Conservation (phyloP, 2,888 invertebrate species). For the Abrostola triplasia region DNA sequence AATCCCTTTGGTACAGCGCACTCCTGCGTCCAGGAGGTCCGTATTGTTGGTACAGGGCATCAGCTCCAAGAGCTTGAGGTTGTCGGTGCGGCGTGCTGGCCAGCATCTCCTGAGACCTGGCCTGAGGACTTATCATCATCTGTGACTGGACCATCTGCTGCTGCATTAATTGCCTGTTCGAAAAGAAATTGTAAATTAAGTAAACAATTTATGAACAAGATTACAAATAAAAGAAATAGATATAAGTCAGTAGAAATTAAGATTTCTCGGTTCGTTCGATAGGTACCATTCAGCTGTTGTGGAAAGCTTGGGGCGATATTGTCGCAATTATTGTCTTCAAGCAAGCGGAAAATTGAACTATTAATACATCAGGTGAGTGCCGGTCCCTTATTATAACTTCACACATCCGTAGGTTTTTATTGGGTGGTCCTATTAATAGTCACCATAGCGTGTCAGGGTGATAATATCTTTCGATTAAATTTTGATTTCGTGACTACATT, state of each 20-base stretch:
- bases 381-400: not conserved
- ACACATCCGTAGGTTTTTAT: not conserved
- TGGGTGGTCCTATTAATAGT: conserved; percentile 19
- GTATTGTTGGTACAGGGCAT: conserved; percentile 85
- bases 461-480: conserved; percentile 18
- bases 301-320: conserved; percentile 4
- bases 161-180: conserved; percentile 79
- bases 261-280: no score
- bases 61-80: conserved; percentile 80
- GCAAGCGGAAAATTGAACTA: not conserved
- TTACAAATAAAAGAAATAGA: no score
- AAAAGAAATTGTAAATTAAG: not conserved
- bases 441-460: conserved; percentile 8
- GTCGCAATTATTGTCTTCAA: conserved; percentile 6
- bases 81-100: conserved; percentile 78
- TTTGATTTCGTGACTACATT: conserved; percentile 24
- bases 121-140: conserved; percentile 83
- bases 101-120: conserved; percentile 89
- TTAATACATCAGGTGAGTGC: not conserved
- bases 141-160: conserved; percentile 86
- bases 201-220: not conserved
- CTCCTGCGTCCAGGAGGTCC: conserved; percentile 82
- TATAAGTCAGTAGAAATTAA: no score
- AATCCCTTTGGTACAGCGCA: conserved; percentile 81
- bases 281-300: not conserved